Percentiles rank a stretch among this genome's conserved stretches.
Evolutionary conservation across 2,113 vertebrate species (phyloP).

Genomic region (Dromaius novaehollandiae): DNA sequence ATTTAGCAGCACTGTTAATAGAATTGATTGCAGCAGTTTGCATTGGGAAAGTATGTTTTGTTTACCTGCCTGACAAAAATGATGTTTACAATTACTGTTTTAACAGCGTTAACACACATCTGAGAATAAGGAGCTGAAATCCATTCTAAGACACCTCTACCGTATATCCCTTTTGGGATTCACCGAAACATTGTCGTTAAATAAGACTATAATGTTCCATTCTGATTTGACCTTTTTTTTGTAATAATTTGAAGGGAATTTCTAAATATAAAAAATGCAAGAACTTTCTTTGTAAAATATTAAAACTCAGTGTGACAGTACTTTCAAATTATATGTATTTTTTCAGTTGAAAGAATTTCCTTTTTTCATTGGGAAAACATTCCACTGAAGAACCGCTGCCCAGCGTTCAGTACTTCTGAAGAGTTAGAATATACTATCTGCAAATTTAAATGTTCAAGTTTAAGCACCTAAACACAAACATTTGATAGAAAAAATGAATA

Average conservation of each 20-base stretch:
- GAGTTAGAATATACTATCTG: neutral
- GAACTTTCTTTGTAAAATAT: neutral
- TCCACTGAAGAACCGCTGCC: neutral
- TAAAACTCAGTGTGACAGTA: neutral
- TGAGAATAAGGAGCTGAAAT: neutral
- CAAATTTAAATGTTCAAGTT: neutral
- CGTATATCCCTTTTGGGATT: neutral
- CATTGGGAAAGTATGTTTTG: neutral
- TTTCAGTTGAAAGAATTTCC: neutral
- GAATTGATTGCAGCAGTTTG: neutral
- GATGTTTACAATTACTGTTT: neutral
- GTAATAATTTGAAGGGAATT: neutral
- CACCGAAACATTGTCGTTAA: neutral
- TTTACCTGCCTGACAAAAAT: neutral
- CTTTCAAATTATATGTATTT: neutral
- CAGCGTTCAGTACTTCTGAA: neutral
- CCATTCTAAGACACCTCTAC: neutral
- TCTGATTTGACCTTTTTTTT: neutral
- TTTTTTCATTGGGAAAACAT: neutral
- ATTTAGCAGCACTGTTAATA: neutral
- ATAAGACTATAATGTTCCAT: neutral
- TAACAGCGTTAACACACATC: neutral
- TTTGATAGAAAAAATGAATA: neutral
- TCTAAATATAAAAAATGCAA: neutral
- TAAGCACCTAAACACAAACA: neutral